Conservation (phyloP, 2,888 invertebrate species). For the Ennomos fuscantarius region DNA sequence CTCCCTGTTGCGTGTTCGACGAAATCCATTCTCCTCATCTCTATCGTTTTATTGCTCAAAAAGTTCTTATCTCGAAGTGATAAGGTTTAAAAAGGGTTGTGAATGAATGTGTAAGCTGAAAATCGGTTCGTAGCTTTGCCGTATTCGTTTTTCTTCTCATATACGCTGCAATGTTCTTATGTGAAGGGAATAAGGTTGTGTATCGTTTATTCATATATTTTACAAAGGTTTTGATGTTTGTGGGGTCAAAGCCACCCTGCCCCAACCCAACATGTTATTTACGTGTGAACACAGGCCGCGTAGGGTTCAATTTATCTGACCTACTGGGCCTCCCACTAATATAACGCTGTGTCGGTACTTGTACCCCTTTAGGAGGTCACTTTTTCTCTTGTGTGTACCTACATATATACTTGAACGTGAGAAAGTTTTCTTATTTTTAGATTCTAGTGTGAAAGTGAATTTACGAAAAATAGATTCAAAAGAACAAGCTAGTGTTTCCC, state of each 20-base stretch:
- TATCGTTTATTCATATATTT: conserved; percentile 9
- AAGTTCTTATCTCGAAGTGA: conserved; percentile 41
- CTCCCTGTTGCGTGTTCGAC: conserved; percentile 77
- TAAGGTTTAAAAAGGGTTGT: conserved; percentile 44
- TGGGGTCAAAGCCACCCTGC: conserved; percentile 63
- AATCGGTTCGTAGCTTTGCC: conserved; percentile 30
- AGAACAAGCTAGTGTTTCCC: neutral
- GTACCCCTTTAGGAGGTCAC: conserved; percentile 58
- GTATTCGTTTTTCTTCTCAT: conserved; percentile 11
- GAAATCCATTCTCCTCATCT: conserved; percentile 71
- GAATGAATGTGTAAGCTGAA: conserved; percentile 36
- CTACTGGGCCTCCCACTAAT: conserved; percentile 83
- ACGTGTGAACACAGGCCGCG: conserved; percentile 83
- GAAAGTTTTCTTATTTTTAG: conserved; percentile 23
- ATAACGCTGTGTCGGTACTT: conserved; percentile 69
- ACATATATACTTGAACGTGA: conserved; percentile 28
- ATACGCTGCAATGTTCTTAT: conserved; percentile 3
- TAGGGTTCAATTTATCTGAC: conserved; percentile 85
- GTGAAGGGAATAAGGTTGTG: conserved; percentile 14
- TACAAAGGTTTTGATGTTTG: conserved; percentile 20
- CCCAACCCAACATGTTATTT: conserved; percentile 83
- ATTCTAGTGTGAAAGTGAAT: conserved; percentile 4
- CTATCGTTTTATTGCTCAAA: conserved; percentile 37
- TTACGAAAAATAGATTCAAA: neutral
- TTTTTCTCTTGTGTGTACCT: conserved; percentile 46